Percentiles rank a stretch among this genome's conserved stretches.
Conservation (phyloP, 2,113 vertebrate genomes). For the Catharus minimus region DNA sequence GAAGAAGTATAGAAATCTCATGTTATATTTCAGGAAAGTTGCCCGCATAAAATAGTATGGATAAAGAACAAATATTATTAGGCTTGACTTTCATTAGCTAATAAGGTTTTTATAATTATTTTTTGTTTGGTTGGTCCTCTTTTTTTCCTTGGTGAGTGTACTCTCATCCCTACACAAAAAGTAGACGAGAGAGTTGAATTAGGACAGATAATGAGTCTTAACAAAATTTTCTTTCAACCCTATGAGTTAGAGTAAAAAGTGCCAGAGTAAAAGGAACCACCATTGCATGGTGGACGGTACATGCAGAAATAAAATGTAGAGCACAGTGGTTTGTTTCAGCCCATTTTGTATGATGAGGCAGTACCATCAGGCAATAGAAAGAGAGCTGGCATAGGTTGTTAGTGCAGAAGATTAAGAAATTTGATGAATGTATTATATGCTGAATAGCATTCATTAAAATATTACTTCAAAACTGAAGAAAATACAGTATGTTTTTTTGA, state of each 20-base stretch:
- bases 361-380: not conserved
- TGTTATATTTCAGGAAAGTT: not conserved
- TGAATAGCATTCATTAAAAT: constrained; percentile 37
- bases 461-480: constrained; percentile 33
- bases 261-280: not conserved
- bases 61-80: not conserved
- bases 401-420: not conserved
- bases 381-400: not conserved
- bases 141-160: not conserved
- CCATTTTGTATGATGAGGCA: not conserved
- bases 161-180: not conserved
- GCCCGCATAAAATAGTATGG: not conserved
- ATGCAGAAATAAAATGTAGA: constrained; percentile 32
- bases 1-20: not conserved
- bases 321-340: constrained; percentile 10
- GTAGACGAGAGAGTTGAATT: not conserved
- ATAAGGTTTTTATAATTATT: not conserved
- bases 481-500: not conserved
- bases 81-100: not conserved
- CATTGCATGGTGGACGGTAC: not conserved
- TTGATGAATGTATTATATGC: not conserved
- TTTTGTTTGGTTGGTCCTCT: not conserved
- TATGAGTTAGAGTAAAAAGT: constrained; percentile 4
- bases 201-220: not conserved
- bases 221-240: constrained; percentile 5